Base-by-base conservation (phyloP, 2,888 invertebrate genomes). In the Tiliacea aurago region DNA sequence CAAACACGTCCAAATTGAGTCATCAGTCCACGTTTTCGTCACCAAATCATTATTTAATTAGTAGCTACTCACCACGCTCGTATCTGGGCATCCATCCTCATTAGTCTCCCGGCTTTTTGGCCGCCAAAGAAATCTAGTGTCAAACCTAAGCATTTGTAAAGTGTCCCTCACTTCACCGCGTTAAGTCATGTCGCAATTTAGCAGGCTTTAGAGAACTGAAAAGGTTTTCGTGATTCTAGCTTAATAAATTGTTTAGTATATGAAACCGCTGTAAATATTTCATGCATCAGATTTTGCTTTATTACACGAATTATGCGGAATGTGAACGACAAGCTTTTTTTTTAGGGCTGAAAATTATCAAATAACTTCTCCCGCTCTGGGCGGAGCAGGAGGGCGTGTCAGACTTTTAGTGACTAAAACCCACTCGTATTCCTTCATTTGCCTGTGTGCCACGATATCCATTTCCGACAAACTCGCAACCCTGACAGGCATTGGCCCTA, bases 91-190 rank as follows among this genome's bases (percentile, higher is more conserved):
- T 83, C 74, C 53, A 83, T 84, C 81, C 71, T 76, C 76, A 84
- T 84, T 83, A 73, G 74, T 81, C 78, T 73, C 69, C 28, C 69
- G 72, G 65, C 62, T 70, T 80, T 76, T 71, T 28, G 62, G 58
- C 28, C 68, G 2, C 73, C 49, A 66, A 80, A 77, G 77, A 84
- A 73, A 77, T 73, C 70, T 76, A 69, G 67, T 63, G 37, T 37
- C 70, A 64, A 78, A 81, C 69, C 61, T 72, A 63, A 70, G 65
- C 74, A 83, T 84, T 75, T 73, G 81, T 75, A 33, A 84, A 84
- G 65, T 73, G 81, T 63, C 61, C 58, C 49, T 47, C 41, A 80
- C 68, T 71, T 49, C 33, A 18, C 28, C 10, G 68, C 47, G 61
- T 53, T 65, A 75, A 66, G 69, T 73, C 79, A 61, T 65, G 62